Evolutionary conservation across 2,888 invertebrate genomes (phyloP).

Genomic region (Drosophila fulvimacula): DNA sequence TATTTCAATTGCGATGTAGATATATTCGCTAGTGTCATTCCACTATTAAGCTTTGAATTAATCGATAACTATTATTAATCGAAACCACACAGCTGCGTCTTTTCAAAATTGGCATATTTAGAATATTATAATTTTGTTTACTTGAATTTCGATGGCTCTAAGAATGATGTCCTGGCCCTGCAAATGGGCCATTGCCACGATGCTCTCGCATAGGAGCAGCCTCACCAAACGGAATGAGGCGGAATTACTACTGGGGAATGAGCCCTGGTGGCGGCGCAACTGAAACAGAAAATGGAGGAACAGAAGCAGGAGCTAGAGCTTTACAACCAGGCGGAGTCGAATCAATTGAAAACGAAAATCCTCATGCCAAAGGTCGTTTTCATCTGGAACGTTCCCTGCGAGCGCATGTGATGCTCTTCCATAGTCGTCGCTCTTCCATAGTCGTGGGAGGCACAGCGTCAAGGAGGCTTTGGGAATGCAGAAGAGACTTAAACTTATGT

Average conservation of each 20-base stretch:
- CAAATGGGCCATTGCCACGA: conserved; percentile 29
- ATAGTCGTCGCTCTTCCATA: too few relatives aligned
- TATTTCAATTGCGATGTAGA: neutral
- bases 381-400: conserved; percentile 25
- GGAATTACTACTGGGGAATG: conserved; percentile 15
- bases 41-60: neutral
- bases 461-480: too few relatives aligned
- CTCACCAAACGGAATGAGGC: neutral
- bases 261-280: neutral
- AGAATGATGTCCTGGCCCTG: conserved; percentile 50
- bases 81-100: neutral
- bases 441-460: too few relatives aligned
- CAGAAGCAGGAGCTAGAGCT: neutral
- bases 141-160: neutral
- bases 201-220: conserved; percentile 34
- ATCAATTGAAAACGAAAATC: neutral
- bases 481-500: too few relatives aligned
- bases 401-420: conserved; percentile 4
- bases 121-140: neutral
- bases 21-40: conserved; percentile 9
- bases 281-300: conserved; percentile 20
- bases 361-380: conserved; percentile 5
- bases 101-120: neutral
- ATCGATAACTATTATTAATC: conserved; percentile 2
- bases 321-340: neutral